Evolutionary conservation across 1,140 invertebrate genomes (phyloP), one percentile per base, ranked within the genome.

Genomic region (Akabosia matsudoensis): DNA sequence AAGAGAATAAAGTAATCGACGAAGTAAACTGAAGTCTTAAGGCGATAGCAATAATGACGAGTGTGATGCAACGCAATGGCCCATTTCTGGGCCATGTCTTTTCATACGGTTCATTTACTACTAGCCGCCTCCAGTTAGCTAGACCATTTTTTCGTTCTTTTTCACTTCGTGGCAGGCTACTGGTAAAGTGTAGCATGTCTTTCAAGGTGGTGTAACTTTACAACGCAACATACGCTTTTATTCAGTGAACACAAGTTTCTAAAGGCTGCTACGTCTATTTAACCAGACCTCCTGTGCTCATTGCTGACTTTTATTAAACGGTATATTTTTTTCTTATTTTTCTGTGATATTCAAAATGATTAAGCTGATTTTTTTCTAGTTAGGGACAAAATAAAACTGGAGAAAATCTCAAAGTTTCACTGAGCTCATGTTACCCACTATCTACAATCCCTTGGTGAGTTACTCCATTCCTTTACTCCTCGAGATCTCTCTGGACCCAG

Each of bases 21-120:
- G n/a, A 51, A 61, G 54, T n/a, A 7, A 61, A 24, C 54, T 61
- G 7, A 13, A 51, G 45, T 14, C 3, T 61, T 14, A 22, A 61
- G 54, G 24, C 24, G 54, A 61, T 61, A n/a, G n/a, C 45, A n/a
- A 51, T n/a, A n/a, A n/a, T 51, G 45, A 51, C 45, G n/a, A 51
- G 10, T 22, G 24, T 61, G 54, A 24, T 61, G 54, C 54, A 61
- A 61, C 24, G 54, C 54, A 61, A 61, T 61, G 54, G 54, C 24
- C 54, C 54, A 22, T 61, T 61, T 61, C 54, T 61, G 54, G 14
- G 13, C 24, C 54, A 61, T 61, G 54, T 61, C 54, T 61, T 22
- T 61, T 61, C 54, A 61, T 61, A 61, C 54, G 54, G 54, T 61
- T 61, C 54, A 61, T 61, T 61, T 61, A 61, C 13, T 61, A 18